These are phyloP conservation scores for Drosophila simulans DNA, from an alignment of 1,140 invertebrate species.

Conservation along the genomic window DNA sequence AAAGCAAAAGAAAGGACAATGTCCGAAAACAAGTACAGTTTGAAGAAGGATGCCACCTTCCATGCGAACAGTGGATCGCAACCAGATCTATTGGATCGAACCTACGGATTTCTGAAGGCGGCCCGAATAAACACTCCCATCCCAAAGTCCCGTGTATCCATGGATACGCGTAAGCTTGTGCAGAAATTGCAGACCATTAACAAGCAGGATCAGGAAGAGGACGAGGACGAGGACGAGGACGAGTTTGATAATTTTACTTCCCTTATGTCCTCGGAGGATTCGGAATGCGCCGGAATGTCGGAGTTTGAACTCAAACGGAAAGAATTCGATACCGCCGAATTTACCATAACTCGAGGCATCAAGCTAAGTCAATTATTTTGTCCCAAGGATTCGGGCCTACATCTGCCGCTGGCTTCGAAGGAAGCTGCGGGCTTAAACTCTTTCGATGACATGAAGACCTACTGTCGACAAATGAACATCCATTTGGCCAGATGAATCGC, in stretches of 20 bases:
- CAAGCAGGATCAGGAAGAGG: background rate
- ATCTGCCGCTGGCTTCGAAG: background rate
- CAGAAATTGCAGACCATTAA: background rate
- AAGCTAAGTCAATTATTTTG: conserved; percentile 27
- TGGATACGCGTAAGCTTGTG: background rate
- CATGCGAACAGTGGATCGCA: background rate
- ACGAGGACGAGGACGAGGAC: background rate
- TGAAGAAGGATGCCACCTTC: background rate
- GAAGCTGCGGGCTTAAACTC: background rate
- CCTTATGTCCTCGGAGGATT: no score
- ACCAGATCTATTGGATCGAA: conserved; percentile 6
- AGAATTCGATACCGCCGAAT: conserved; percentile 50
- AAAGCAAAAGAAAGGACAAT: background rate
- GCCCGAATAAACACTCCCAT: conserved; percentile 8
- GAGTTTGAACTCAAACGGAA: conserved; percentile 47
- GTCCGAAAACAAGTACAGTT: background rate
- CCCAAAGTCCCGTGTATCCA: background rate
- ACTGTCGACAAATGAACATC: conserved; percentile 30
- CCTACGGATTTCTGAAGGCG: conserved; percentile 40
- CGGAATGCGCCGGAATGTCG: background rate
- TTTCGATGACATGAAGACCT: conserved; percentile 19
- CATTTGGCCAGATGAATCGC: conserved; percentile 14
- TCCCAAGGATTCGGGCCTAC: background rate
- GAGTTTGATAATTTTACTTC: background rate
- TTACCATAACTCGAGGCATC: conserved; percentile 47